Evolutionary conservation across 2,888 invertebrate genomes (phyloP).

Genomic region (Oligia strigilis): DNA sequence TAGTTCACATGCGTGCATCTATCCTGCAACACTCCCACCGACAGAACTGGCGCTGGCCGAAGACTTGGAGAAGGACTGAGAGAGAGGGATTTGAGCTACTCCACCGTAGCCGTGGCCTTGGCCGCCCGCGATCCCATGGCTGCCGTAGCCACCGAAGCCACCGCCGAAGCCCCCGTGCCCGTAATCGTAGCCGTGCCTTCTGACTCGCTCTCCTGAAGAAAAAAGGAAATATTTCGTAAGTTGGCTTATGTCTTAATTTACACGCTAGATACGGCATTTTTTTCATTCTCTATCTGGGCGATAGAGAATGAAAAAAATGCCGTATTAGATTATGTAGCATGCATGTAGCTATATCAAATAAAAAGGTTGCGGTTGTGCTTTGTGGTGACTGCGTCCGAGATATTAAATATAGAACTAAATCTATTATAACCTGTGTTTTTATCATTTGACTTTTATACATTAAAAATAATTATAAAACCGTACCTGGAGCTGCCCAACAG

Average conservation of each 20-base stretch:
- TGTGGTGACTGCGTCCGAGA: not conserved
- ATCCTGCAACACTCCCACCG: slow-evolving; percentile 40
- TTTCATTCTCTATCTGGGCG: too few relatives aligned
- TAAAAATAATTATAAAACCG: too few relatives aligned
- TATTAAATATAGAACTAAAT: too few relatives aligned
- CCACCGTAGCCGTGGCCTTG: slow-evolving; percentile 65
- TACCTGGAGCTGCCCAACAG: slow-evolving; percentile 78
- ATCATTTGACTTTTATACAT: too few relatives aligned
- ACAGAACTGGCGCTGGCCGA: slow-evolving; percentile 77
- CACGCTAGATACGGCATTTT: too few relatives aligned
- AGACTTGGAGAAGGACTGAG: slow-evolving; percentile 80
- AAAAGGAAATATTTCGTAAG: not conserved
- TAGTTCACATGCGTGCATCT: not conserved
- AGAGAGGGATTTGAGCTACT: slow-evolving; percentile 53
- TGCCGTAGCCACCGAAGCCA: slow-evolving; percentile 68
- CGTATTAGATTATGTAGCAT: not conserved
- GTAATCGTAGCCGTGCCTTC: slow-evolving; percentile 69
- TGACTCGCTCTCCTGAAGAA: slow-evolving; percentile 69
- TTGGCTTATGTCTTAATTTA: not conserved
- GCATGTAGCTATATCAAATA: not conserved
- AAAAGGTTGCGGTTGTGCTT: not conserved
- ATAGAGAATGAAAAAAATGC: not conserved
- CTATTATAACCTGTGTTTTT: not conserved
- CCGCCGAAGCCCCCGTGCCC: slow-evolving; percentile 68
- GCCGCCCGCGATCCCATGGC: slow-evolving; percentile 59